Base-by-base conservation (phyloP, 2,113 vertebrate species). In the Nycticryphes semicollaris region DNA sequence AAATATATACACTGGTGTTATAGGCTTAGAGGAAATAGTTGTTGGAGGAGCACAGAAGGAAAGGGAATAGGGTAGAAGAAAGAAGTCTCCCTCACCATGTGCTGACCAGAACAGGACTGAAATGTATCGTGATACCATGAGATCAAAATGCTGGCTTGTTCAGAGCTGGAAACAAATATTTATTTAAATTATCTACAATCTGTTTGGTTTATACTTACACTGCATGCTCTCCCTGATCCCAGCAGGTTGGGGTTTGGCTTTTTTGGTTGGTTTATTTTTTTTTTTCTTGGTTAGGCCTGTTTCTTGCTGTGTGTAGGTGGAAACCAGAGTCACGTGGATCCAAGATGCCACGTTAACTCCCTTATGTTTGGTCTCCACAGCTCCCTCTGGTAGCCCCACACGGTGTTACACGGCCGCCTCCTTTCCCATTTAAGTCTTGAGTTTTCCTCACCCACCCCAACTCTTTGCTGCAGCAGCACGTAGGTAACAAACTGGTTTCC, bases 61-160 rank as follows among this genome's bases (percentile, higher is more conserved):
- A 90, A 43, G 24, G 31, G 10, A 56, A 7, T 1, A 30, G 28
- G 9, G 12, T 6, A 69, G 63, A 45, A 72, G 18, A 39, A 12
- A 56, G 75, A 24, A 9, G 5, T 3, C 22, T 51, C 69, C 37
- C 8, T 47, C 24, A 9, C 18, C 10, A 19, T 0, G 0, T 16
- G 21, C 53, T 50, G 68, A 35, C 21, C 28, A 30, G 48, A 69
- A 31, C 19, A 1, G 1, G 17, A 3, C 22, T 12, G 41, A 62
- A 54, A 47, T 28, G 4, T 39, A 2, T 16, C 7, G 3, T 53
- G 57, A 53, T 18, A 33, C 16, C 18, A 72, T 24, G 70, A 79
- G 63, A 67, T 35, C 0, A 0, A 82, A 75, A 41, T 6, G 4
- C 12, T 30, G 12, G 2, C 9, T 47, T 35, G 48, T 25, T 43